Percentiles rank a stretch among this genome's conserved stretches.
Conservation (phyloP, 2,113 vertebrate genomes). For the Corvus hawaiiensis region DNA sequence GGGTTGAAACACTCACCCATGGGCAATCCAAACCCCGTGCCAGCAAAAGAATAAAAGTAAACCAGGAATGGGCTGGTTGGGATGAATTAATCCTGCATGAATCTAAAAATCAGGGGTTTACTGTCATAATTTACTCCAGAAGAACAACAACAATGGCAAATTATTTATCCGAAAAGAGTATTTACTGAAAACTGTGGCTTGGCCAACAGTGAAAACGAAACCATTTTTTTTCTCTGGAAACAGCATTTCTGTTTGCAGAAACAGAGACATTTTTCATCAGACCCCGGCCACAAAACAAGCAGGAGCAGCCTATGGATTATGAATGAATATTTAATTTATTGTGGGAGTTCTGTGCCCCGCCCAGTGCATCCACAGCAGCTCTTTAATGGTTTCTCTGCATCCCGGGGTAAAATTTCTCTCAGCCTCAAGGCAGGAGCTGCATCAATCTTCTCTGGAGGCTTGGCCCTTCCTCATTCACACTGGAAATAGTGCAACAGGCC, state of each 20-base stretch:
- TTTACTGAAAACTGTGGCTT: no score
- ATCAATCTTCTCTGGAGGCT: background rate
- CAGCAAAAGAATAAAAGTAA: background rate
- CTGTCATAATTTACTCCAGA: background rate
- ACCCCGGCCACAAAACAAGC: background rate
- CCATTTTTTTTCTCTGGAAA: background rate
- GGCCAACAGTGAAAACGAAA: background rate
- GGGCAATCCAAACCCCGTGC: background rate
- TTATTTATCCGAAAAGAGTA: background rate
- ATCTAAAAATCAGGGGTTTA: background rate
- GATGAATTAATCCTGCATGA: background rate
- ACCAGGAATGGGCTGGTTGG: fast-evolving
- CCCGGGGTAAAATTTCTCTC: background rate
- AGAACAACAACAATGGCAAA: background rate
- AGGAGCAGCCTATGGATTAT: background rate
- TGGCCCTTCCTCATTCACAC: background rate
- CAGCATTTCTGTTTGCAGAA: background rate
- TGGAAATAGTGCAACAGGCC: background rate
- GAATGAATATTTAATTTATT: background rate
- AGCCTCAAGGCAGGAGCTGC: background rate
- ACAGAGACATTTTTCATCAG: fast-evolving
- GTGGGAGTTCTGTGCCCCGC: background rate
- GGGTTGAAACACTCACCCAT: background rate
- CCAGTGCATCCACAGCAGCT: fast-evolving
- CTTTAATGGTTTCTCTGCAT: background rate